Conservation (phyloP, 2,797 vertebrate genomes). For the Crenichthys baileyi region DNA sequence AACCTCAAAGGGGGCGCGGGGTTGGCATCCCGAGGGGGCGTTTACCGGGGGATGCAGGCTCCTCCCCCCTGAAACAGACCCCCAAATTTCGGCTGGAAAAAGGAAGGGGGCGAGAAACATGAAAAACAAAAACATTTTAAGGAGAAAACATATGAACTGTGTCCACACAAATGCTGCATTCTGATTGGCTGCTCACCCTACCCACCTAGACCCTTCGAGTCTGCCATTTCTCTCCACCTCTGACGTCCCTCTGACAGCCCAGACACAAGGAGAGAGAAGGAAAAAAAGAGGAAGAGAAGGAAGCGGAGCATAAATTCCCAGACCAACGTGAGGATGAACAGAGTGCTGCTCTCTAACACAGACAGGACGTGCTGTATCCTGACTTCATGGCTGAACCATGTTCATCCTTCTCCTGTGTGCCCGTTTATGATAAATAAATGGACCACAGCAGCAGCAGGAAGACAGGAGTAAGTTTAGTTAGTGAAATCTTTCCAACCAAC, state of each 20-base stretch:
- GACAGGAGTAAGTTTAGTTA: too few species aligned
- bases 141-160: neutral
- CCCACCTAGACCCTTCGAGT: constrained; percentile 45
- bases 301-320: neutral
- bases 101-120: neutral
- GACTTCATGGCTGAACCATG: neutral
- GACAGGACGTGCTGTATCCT: neutral
- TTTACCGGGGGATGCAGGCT: constrained; percentile 24
- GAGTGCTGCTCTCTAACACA: neutral
- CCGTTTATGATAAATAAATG: neutral
- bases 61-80: too few species aligned
- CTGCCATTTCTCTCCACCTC: constrained; percentile 37
- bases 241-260: constrained; percentile 28
- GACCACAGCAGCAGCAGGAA: neutral
- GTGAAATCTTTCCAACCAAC: too few species aligned
- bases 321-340: neutral
- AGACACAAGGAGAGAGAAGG: neutral
- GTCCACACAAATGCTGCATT: neutral
- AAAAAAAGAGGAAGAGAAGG: neutral
- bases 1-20: constrained; percentile 87
- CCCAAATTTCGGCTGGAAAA: constrained; percentile 76
- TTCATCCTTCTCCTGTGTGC: neutral
- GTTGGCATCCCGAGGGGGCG: too few species aligned
- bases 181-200: constrained; percentile 13
- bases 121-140: neutral